A percentile compares a stretch with the other conserved stretches of the same genome.
Evolutionary conservation across 2,888 invertebrate genomes (phyloP).

Genomic region (Agrotis ipsilon): DNA sequence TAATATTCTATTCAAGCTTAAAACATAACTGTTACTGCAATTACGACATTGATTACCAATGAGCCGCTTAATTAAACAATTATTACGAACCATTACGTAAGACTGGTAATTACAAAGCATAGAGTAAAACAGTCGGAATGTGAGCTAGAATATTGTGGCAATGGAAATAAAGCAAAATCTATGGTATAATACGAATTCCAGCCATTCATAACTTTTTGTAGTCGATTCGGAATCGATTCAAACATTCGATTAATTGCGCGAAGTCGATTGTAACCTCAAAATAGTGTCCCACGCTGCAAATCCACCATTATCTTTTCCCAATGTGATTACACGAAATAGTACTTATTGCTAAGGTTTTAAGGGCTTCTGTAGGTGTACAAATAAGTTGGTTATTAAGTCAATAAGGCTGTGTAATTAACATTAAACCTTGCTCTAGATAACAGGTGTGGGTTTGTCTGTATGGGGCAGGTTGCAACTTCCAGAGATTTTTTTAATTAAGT

Average conservation of each 20-base stretch:
- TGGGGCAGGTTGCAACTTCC: conserved; percentile 51
- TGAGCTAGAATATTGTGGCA: conserved; percentile 33
- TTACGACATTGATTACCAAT: conserved; percentile 11
- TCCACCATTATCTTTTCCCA: conserved; percentile 6
- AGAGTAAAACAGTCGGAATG: conserved; percentile 42
- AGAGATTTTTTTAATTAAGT: conserved; percentile 51
- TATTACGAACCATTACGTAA: conserved; percentile 28
- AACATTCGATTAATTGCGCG: conserved; percentile 77
- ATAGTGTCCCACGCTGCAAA: conserved; percentile 81
- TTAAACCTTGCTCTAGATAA: conserved; percentile 85
- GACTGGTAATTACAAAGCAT: conserved; percentile 28
- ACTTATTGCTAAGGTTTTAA: conserved; percentile 63
- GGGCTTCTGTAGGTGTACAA: conserved; percentile 51
- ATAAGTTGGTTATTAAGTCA: conserved; percentile 67
- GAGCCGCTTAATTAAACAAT: conserved; percentile 26
- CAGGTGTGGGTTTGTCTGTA: conserved; percentile 70
- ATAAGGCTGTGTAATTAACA: conserved; percentile 81
- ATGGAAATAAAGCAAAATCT: conserved; percentile 47
- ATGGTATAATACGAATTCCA: conserved; percentile 70
- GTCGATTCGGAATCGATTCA: conserved; percentile 75
- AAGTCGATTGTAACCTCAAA: conserved; percentile 84
- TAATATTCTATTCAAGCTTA: too few species aligned
- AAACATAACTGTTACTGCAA: not conserved
- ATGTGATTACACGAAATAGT: conserved; percentile 57
- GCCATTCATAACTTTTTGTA: conserved; percentile 75